phyloP scores from a whole-genome alignment of 2,797 vertebrate genomes.

The Clamator glandarius region DNA sequence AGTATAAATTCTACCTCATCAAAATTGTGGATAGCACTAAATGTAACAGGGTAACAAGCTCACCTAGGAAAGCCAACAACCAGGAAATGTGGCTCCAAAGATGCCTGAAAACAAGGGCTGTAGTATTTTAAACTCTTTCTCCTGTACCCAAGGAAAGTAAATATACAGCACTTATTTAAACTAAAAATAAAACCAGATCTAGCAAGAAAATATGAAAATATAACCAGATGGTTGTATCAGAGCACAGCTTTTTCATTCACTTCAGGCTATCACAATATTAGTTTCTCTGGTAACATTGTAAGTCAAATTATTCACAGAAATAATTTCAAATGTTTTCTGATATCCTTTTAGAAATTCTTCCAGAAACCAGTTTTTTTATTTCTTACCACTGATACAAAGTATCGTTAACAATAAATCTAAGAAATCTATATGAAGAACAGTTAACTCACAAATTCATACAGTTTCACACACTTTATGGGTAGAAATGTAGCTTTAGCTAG shows the following conservation, averaged over 20 bases:
- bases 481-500: not conserved
- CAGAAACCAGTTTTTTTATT: not conserved
- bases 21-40: not conserved
- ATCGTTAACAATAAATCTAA: not conserved
- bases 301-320: not conserved
- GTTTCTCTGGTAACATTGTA: not conserved
- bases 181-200: not conserved
- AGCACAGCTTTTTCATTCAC: not conserved
- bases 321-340: not conserved
- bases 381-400: not conserved
- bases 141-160: not conserved
- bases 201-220: conserved; percentile 7
- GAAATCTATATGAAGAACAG: not conserved
- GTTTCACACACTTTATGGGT: not conserved
- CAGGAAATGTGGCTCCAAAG: not conserved
- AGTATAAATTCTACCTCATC: not conserved
- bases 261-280: not conserved
- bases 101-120: not conserved
- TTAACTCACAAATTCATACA: not conserved
- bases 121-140: not conserved
- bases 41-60: not conserved
- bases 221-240: not conserved
- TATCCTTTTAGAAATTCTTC: not conserved
- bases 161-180: not conserved
- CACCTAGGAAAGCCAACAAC: not conserved